phyloP scores from a whole-genome alignment of 2,888 invertebrate genomes.

The Dermolepida albohirtum region DNA sequence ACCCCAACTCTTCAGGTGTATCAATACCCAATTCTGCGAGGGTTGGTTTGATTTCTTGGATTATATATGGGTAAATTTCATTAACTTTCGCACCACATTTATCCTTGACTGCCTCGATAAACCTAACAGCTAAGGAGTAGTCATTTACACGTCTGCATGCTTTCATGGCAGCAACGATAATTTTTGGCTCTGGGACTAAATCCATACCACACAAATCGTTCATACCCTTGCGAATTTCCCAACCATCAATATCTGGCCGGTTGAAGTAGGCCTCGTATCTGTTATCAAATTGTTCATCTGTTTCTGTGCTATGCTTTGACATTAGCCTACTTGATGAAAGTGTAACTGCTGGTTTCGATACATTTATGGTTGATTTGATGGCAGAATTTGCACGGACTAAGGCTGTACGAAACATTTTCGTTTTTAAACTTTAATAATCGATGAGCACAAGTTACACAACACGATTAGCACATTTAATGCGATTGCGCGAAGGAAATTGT shows the following conservation, averaged over 20 bases:
- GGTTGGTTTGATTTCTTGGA: slow-evolving; percentile 92
- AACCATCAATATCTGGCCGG: slow-evolving; percentile 89
- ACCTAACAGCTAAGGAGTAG: slow-evolving; percentile 91
- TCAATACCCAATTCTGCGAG: slow-evolving; percentile 92
- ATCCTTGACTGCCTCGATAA: slow-evolving; percentile 90
- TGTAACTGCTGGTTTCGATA: slow-evolving; percentile 51
- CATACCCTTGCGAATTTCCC: slow-evolving; percentile 94
- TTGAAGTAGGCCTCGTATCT: slow-evolving; percentile 88
- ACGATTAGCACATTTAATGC: slow-evolving; percentile 5
- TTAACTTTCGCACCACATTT: slow-evolving; percentile 83
- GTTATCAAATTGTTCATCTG: slow-evolving; percentile 87
- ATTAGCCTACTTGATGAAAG: slow-evolving; percentile 54
- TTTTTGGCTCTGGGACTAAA: slow-evolving; percentile 91
- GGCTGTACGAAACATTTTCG: slow-evolving; percentile 68
- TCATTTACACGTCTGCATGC: slow-evolving; percentile 96
- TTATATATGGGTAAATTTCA: slow-evolving; percentile 87
- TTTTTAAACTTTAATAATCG: not conserved
- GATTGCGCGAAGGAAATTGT: slow-evolving; percentile 19
- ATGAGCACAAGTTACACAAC: slow-evolving; percentile 34
- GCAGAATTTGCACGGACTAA: slow-evolving; percentile 64
- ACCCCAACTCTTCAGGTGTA: slow-evolving; percentile 95
- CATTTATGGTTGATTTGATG: slow-evolving; percentile 57
- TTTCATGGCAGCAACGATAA: slow-evolving; percentile 86
- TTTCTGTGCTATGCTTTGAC: slow-evolving; percentile 70
- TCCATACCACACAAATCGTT: slow-evolving; percentile 91